Conservation (phyloP, 2,888 invertebrate species). For the Lottia scabra region DNA sequence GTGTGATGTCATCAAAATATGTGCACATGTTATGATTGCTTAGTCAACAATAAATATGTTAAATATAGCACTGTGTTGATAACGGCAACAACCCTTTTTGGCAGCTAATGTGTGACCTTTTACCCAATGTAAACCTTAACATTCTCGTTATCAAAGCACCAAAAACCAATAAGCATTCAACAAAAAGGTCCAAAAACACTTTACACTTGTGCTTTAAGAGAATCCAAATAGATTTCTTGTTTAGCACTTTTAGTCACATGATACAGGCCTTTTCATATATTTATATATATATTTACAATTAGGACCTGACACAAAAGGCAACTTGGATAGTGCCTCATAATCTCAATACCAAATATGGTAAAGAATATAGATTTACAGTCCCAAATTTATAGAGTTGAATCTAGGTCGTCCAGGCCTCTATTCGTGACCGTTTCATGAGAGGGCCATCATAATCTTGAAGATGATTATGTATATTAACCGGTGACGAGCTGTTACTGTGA, state of each 20-base stretch:
- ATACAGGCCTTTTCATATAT: background rate
- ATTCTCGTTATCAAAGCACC: too few relatives aligned
- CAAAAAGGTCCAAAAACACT: constrained; percentile 3
- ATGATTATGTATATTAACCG: constrained; percentile 37
- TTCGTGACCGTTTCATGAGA: constrained; percentile 84
- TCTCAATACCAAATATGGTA: background rate
- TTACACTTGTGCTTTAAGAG: background rate
- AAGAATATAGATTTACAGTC: background rate
- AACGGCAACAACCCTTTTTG: too few relatives aligned
- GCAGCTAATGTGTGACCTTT: too few relatives aligned
- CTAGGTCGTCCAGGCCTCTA: constrained; percentile 83
- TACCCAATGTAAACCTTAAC: too few relatives aligned
- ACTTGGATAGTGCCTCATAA: background rate
- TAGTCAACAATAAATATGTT: background rate
- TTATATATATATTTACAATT: background rate
- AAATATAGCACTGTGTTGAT: background rate
- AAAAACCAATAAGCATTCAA: too few relatives aligned
- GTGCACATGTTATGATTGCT: background rate
- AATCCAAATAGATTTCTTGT: background rate
- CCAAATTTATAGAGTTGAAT: background rate
- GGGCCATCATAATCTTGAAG: constrained; percentile 66
- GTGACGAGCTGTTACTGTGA: constrained; percentile 34
- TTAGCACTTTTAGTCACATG: constrained; percentile 1
- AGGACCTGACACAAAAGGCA: background rate
- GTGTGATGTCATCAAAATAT: background rate